Percentiles rank a stretch among this genome's conserved stretches.
These are phyloP conservation scores for Pantherophis guttatus DNA, from an alignment of 2,113 vertebrate species.

Conservation along the genomic window DNA sequence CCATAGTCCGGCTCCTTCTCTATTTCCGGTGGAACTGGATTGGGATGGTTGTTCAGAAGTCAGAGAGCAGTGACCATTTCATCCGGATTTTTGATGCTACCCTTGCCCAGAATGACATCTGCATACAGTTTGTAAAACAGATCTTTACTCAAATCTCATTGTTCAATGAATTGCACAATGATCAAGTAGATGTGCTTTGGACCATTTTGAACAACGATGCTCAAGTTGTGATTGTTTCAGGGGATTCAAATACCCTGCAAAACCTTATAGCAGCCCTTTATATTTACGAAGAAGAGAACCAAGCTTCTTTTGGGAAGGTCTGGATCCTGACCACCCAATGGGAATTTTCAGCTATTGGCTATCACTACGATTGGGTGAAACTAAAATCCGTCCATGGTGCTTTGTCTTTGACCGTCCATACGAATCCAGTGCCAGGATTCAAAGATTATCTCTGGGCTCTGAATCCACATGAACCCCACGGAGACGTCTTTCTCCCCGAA, in stretches of 20 bases:
- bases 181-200: neutral
- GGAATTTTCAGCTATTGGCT: neutral
- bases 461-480: too few relatives aligned
- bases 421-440: too few relatives aligned
- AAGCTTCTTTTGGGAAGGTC: neutral
- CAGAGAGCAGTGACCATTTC: neutral
- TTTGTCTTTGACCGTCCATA: neutral
- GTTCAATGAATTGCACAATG: rapidly evolving
- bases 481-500: too few relatives aligned
- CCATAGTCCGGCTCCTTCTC: neutral
- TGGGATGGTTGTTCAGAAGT: neutral
- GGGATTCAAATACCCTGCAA: neutral
- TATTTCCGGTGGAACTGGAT: slow-evolving; percentile 33
- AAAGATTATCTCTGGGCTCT: too few relatives aligned
- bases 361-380: too few relatives aligned
- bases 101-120: neutral
- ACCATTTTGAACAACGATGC: neutral
- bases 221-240: neutral
- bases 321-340: neutral
- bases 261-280: neutral
- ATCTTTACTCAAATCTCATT: neutral
- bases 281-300: too few relatives aligned
- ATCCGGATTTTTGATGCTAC: neutral
- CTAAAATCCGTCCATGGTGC: too few relatives aligned
- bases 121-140: neutral